These are phyloP conservation scores for Oceanites oceanicus DNA, from an alignment of 2,113 vertebrate genomes.

Conservation along the genomic window DNA sequence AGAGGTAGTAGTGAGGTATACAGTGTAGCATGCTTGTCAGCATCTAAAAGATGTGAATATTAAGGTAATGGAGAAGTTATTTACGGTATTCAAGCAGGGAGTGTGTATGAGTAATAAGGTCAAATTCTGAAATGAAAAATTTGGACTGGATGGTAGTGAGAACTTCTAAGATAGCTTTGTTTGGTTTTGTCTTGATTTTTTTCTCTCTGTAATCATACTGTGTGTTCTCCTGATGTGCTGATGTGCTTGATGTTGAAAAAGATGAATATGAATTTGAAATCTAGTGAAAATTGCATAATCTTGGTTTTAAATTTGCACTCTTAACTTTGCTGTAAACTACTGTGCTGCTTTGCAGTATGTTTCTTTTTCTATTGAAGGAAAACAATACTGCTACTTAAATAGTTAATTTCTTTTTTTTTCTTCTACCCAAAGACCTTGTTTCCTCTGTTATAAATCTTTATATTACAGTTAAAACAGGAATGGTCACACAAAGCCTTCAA, in stretches of 20 bases:
- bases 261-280: neutral
- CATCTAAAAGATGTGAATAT: neutral
- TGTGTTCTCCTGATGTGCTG: neutral
- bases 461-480: neutral
- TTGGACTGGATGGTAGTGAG: neutral
- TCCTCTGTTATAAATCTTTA: neutral
- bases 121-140: neutral
- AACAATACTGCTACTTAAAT: neutral
- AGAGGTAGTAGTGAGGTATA: neutral
- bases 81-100: neutral
- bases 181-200: neutral
- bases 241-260: neutral
- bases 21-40: neutral
- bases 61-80: neutral
- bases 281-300: neutral
- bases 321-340: neutral
- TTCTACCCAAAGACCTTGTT: neutral
- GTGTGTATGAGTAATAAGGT: neutral
- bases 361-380: neutral
- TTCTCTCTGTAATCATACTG: neutral
- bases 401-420: neutral
- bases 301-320: neutral
- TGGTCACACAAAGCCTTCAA: neutral
- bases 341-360: neutral
- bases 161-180: neutral